Percentiles rank a stretch among this genome's conserved stretches.
phyloP scores from a whole-genome alignment of 2,888 invertebrate species.

The Cheiracanthium punctorium region DNA sequence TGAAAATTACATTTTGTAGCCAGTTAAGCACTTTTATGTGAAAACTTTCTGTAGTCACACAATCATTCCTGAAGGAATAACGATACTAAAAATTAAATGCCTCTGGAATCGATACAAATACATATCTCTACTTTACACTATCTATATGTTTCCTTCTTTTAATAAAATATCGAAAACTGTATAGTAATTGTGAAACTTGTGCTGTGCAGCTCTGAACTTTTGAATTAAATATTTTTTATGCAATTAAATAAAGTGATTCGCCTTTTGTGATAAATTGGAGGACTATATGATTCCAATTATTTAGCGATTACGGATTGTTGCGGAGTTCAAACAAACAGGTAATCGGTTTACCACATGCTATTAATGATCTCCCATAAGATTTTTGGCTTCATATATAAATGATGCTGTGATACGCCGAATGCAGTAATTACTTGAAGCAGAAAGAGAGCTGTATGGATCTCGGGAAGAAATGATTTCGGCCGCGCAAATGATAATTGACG shows the following conservation, averaged over 20 bases:
- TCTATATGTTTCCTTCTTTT: no score
- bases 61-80: no score
- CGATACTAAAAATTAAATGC: no score
- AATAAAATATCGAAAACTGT: no score
- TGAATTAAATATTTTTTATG: not conserved
- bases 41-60: no score
- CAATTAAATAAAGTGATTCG: not conserved
- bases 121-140: no score
- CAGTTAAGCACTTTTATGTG: no score
- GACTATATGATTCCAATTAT: slow-evolving; percentile 5
- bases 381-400: slow-evolving; percentile 10
- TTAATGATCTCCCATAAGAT: slow-evolving; percentile 13
- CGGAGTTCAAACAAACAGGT: not conserved
- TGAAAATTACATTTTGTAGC: no score
- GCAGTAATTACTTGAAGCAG: not conserved
- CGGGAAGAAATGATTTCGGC: not conserved
- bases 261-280: not conserved
- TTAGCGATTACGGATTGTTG: not conserved
- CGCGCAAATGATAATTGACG: not conserved
- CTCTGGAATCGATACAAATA: no score
- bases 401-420: not conserved
- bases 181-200: no score
- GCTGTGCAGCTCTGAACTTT: not conserved
- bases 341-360: not conserved
- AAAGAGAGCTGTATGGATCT: not conserved